Percentiles rank a stretch among this genome's conserved stretches.
Evolutionary conservation across 1,140 invertebrate genomes (phyloP).

Genomic region (Hydropsyche tenuis): DNA sequence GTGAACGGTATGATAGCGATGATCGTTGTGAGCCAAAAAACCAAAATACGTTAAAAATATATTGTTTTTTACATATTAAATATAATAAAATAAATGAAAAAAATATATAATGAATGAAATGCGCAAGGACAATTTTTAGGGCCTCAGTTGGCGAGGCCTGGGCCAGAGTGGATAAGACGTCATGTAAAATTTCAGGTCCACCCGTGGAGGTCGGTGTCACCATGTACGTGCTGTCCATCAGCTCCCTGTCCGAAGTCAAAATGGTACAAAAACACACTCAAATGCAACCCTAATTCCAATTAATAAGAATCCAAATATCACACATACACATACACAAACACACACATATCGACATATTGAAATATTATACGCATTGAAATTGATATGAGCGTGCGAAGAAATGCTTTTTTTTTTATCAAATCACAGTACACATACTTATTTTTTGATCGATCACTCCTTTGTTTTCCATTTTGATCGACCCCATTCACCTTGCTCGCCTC

Average conservation of each 20-base stretch:
- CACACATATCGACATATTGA: not conserved
- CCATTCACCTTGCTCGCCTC: too few species aligned
- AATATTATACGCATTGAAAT: too few species aligned
- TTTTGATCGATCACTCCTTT: too few species aligned
- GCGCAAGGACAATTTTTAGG: not conserved
- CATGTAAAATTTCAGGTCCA: constrained; percentile 77
- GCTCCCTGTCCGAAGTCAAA: constrained; percentile 98
- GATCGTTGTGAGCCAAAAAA: constrained; percentile 28
- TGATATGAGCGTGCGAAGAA: not conserved
- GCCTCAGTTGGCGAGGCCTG: constrained; percentile 16
- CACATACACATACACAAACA: constrained; percentile 1
- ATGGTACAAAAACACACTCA: constrained; percentile 74
- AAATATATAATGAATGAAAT: not conserved
- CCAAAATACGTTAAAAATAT: not conserved
- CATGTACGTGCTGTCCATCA: constrained; percentile 98
- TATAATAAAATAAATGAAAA: not conserved
- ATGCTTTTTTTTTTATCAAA: not conserved
- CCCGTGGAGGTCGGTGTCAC: constrained; percentile 96
- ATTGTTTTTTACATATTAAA: not conserved
- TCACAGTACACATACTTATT: not conserved
- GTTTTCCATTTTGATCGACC: too few species aligned
- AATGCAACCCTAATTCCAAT: not conserved
- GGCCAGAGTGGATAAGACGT: constrained; percentile 36
- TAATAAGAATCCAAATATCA: not conserved
- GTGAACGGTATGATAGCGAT: constrained; percentile 15